Evolutionary conservation across 2,797 vertebrate genomes (phyloP).

Genomic region (Rallus crepitans): DNA sequence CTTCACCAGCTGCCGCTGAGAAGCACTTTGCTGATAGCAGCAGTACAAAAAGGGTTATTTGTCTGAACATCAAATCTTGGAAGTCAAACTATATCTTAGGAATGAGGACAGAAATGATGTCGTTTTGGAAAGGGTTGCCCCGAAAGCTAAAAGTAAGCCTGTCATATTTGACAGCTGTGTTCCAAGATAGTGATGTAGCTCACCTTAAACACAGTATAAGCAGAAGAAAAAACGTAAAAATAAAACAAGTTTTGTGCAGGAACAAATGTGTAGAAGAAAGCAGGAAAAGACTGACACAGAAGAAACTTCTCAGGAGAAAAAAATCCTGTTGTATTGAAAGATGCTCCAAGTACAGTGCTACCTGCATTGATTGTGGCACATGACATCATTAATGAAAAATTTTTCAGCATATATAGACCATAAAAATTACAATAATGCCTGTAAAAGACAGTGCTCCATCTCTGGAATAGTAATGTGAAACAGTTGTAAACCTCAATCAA

Average conservation of each 20-base stretch:
- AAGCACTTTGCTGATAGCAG: not conserved
- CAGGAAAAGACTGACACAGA: conserved; percentile 7
- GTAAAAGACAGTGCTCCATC: not conserved
- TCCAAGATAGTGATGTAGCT: not conserved
- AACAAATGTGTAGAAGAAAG: not conserved
- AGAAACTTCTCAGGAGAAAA: not conserved
- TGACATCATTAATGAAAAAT: not conserved
- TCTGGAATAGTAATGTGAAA: not conserved
- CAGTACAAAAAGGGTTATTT: not conserved
- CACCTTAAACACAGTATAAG: not conserved
- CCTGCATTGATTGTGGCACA: not conserved
- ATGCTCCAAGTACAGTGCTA: not conserved
- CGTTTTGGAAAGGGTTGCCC: not conserved
- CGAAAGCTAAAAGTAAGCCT: not conserved
- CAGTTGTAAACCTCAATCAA: not conserved
- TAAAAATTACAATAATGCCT: not conserved
- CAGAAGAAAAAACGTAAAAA: not conserved
- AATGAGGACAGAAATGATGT: not conserved
- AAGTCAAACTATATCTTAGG: not conserved
- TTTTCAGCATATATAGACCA: not conserved
- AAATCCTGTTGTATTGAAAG: not conserved
- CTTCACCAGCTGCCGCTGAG: not conserved
- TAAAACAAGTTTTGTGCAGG: not conserved
- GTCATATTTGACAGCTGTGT: not conserved
- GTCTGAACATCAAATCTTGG: not conserved